Evolutionary conservation across 1,140 invertebrate species (phyloP), one percentile per base, ranked within the genome.

Genomic region (Brachionus koreanus): DNA sequence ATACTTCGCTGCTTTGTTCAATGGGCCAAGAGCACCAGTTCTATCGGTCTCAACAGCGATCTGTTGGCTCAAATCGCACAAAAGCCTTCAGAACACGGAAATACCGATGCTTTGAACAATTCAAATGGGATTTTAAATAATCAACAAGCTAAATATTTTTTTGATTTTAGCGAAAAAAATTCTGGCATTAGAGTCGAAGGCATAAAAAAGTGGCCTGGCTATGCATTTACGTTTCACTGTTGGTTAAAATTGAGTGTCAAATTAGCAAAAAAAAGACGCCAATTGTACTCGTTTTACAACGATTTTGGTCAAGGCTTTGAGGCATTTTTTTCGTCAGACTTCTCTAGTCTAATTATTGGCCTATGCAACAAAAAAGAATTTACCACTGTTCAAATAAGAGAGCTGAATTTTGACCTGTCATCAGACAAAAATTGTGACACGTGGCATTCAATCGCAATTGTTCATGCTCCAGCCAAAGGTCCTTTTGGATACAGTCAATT

Each of bases 401-500:
- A 91, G 7, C 87, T 87, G 39, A 86, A 87, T 10, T 85, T 92
- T 79, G 76, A 79, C 19, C 1, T 29, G 29, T 63, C 52, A n/a
- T 0, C 79, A 13, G 81, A 82, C 7, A 16, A 42, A 16, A 19
- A 19, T 72, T 91, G 92, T 87, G 92, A 91, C 39, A 49, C 39
- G 10, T 82, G 89, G 91, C 91, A 92, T 85, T 91, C 89, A 81
- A 83, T 92, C 13, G 90, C 89, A 12, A 88, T 92, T 61, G 90
- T 90, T 52, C 90, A 92, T 83, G 88, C 87, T 4, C 89, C 89
- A 42, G 90, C 91, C 0, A 89, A 88, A 83, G 85, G 91, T 57
- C 91, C 91, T n/a, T 91, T 92, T 86, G 89, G 90, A 13, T 89
- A 91, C 83, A 91, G 91, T 84, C 90, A 91, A 83, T 85, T 92